Base-by-base conservation (phyloP, 2,888 invertebrate genomes). In the Tipula helvola region DNA sequence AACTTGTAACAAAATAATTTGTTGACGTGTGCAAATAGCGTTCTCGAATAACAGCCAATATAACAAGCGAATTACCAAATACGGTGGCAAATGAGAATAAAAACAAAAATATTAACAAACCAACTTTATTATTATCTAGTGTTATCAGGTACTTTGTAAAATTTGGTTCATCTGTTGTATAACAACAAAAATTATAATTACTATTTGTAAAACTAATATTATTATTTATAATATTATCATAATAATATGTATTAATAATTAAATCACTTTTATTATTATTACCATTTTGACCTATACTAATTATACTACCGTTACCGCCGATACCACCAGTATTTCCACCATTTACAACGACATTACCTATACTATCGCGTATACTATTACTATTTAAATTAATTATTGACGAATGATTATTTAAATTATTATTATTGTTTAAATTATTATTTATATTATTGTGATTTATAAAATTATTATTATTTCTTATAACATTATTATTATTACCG, bases 11-110 rank as follows among this genome's bases (percentile, higher is more conserved):
- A 91, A 99, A 97, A 90, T 98, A 99, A 91, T 99, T 99, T 7
- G 99, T 99, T 8, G 99, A 97, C 10, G 98, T 98, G 90, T 99
- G 97, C 5, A 99, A 93, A 90, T 98, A 98, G 28, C 98, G 93
- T 90, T 99, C 99, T 28, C 97, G 93, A 44, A 96, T 94, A 8
- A 99, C 99, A 0, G 99, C 99, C 86, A 97, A 92, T 87, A 99
- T 98, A 13, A 99, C 99, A 86, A 99, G 93, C 90, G 96, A 95
- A 91, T 99, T 99, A 87, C 99, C 99, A 90, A 98, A 96, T 0
- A 99, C 97, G 0, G 99, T 99, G 8, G 97, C 96, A 87, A 98
- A 93, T 0, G 98, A 98, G 91, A 99, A 98, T 13, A 96, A 92
- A 18, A 97, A 93, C 13, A 99, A 93, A 85, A 98, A 93, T 0